Base-by-base conservation (phyloP, 1,140 invertebrate species). In the Frieseomelitta varia region DNA sequence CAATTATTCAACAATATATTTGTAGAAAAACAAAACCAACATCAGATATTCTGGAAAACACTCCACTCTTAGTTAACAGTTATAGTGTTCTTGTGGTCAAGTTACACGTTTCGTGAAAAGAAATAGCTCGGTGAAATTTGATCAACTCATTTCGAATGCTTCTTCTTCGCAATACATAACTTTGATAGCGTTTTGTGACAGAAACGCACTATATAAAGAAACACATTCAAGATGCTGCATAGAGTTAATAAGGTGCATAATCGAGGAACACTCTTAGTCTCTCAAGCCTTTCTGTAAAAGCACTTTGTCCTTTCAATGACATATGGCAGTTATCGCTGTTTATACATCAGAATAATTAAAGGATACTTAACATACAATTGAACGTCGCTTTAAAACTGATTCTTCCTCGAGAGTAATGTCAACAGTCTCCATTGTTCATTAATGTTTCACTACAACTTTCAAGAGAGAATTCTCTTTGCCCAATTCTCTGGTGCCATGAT, bases 251-350 rank as follows among this genome's bases (percentile, higher is more conserved):
- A 11, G 1, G 56, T n/a, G 30, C 34, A 34, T 15, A 39, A 68
- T 34, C 1, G 14, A 82, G 73, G 81, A 82, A 82, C 81, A 68
- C 74, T 61, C 34, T 24, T 58, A 58, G 55, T 75, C 15, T 15
- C 27, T 55, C 6, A 67, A 78, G 19, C 10, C 39, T 14, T 39
- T 30, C n/a, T 39, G 58, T 51, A 19, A 73, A 47, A 75, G 73
- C 73, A 74, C 72, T 56, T 30, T 30, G n/a, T 74, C 72, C 56
- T 74, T 56, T 56, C 21, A 30, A 27, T 21, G 27, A 74, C 55
- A 39, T 58, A 58, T 75, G 58, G 58, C 58, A 77, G 58, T 63
- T 77, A 63, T 47, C 39, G 75, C 75, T 77, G 75, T 77, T 77
- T 77, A 77, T 34, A 39, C 24, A n/a, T 61, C 30, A 39, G 73